Conservation (phyloP, 2,113 vertebrate genomes). For the Rhinolophus ferrumequinum region DNA sequence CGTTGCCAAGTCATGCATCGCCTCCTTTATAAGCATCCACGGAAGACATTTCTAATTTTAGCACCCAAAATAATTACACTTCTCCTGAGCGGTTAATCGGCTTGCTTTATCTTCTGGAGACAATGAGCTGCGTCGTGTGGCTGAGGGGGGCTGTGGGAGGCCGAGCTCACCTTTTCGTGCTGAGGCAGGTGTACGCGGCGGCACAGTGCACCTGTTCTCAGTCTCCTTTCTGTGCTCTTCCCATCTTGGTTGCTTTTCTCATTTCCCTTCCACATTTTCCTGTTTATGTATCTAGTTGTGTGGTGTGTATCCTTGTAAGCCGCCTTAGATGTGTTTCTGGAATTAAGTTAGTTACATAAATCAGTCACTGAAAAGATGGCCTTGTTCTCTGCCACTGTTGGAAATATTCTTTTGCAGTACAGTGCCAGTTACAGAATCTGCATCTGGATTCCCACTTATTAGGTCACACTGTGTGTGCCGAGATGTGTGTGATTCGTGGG, state of each 20-base stretch:
- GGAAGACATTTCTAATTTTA: neutral
- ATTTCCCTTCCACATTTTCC: no score
- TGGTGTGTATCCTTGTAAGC: neutral
- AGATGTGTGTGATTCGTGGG: neutral
- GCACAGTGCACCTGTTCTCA: no score
- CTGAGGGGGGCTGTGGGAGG: no score
- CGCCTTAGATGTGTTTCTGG: neutral
- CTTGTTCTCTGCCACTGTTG: conserved; percentile 45
- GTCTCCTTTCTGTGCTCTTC: no score
- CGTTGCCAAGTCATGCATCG: neutral
- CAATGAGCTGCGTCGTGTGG: no score
- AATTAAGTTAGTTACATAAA: neutral
- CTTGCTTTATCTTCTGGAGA: neutral
- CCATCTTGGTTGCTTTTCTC: no score
- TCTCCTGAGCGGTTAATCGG: neutral
- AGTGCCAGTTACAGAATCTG: neutral
- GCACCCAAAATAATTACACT: neutral
- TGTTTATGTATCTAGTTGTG: no score
- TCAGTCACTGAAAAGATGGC: neutral
- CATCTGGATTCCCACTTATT: neutral
- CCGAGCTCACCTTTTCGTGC: no score
- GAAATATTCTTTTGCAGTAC: conserved; percentile 41
- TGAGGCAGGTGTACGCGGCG: no score
- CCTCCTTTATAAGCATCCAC: neutral
- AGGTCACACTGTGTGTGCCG: conserved; percentile 8